These are phyloP conservation scores for Alcedo quadribrachys DNA, from an alignment of 2,797 vertebrate genomes.

Conservation along the genomic window DNA sequence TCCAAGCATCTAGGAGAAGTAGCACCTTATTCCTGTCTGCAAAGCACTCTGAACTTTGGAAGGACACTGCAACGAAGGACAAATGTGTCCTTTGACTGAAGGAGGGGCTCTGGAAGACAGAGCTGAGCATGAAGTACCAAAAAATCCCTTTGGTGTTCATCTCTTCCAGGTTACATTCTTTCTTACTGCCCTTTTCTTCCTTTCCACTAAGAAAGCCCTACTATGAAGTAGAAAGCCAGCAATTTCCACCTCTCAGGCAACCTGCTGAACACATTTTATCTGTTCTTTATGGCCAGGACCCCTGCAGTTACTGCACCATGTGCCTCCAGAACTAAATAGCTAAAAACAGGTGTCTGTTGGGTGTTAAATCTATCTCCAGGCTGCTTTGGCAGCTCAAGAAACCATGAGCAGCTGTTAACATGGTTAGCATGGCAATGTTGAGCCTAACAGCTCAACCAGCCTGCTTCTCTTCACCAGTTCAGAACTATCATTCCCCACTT, in stretches of 20 bases:
- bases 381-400: constrained; percentile 48
- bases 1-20: neutral
- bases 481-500: neutral
- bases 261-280: neutral
- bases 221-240: neutral
- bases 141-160: neutral
- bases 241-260: neutral
- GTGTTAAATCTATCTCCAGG: constrained; percentile 12
- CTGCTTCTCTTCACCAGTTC: neutral
- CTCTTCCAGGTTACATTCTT: neutral
- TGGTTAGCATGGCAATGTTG: neutral
- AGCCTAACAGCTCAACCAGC: neutral
- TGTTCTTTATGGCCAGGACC: neutral
- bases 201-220: neutral
- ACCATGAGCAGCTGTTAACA: constrained; percentile 45
- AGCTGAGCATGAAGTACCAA: neutral
- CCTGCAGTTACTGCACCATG: neutral
- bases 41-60: neutral
- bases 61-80: neutral
- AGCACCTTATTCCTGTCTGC: neutral
- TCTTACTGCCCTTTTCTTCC: neutral
- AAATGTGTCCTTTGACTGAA: fast-evolving
- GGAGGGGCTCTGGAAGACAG: neutral
- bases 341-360: constrained; percentile 38
- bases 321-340: neutral